Percentiles rank a stretch among this genome's conserved stretches.
Evolutionary conservation across 2,888 invertebrate genomes (phyloP).

Genomic region (Meteorus colon): DNA sequence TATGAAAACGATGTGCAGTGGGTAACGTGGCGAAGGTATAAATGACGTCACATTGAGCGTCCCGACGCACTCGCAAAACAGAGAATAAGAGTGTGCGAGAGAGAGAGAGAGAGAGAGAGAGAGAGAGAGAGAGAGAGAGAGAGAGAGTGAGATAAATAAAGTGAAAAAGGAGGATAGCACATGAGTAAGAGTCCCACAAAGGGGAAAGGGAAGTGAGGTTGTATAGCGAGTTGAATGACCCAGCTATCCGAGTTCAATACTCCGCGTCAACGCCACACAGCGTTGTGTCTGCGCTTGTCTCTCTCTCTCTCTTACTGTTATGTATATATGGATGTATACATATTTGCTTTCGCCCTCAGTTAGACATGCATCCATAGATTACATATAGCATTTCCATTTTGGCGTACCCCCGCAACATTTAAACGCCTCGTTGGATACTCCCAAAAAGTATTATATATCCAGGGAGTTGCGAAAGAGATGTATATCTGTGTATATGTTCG

Average conservation of each 20-base stretch:
- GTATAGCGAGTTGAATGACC: constrained; percentile 67
- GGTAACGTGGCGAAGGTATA: constrained; percentile 51
- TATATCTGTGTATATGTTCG: not conserved
- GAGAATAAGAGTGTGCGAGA: constrained; percentile 44
- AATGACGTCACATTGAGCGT: constrained; percentile 32
- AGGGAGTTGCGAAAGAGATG: not conserved
- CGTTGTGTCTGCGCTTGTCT: constrained; percentile 39
- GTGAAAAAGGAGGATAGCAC: constrained; percentile 26
- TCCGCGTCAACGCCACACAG: constrained; percentile 54
- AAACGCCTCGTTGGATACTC: constrained; percentile 2
- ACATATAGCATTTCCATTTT: not conserved
- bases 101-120: constrained; percentile 48
- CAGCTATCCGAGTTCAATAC: constrained; percentile 70
- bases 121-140: constrained; percentile 35
- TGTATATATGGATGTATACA: constrained; percentile 11
- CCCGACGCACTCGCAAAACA: constrained; percentile 40
- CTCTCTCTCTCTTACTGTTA: constrained; percentile 5
- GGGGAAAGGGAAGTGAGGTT: constrained; percentile 23
- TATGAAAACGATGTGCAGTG: constrained; percentile 49
- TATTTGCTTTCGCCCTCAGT: constrained; percentile 30
- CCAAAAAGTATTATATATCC: not conserved
- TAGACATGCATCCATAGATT: not conserved
- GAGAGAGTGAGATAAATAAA: constrained; percentile 34
- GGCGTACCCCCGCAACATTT: not conserved
- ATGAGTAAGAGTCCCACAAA: not conserved